Evolutionary conservation across 2,113 vertebrate genomes (phyloP), one percentile per base, ranked within the genome.

Genomic region (Copsychus sechellarum): DNA sequence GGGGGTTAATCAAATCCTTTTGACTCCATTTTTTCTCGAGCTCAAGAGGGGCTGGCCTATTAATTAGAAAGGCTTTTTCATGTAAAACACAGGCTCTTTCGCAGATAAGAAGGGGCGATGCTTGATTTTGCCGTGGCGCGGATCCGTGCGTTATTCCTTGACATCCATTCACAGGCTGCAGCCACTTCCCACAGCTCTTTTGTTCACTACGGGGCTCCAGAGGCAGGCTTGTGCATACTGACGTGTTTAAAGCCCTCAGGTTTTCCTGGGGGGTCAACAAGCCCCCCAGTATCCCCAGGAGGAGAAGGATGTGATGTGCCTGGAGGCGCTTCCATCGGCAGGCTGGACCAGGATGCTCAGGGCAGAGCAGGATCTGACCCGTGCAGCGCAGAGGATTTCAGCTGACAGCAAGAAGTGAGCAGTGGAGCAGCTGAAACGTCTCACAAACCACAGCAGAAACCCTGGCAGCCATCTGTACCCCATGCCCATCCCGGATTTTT

Each of bases 351-450:
- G n/a, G 34, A 6, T 29, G 76, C 71, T 62, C 34, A 4, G 2
- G 0, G 14, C 34, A 51, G 40, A 14, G 43, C 81, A 92, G 79
- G 81, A 94, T 81, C 12, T 0, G 18, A 34, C 71, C 62, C 0
- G 0, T 2, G 70, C 62, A 34, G 92, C 64, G 8, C 91, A 31
- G 79, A 48, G 90, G 92, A 92, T 96, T 92, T 57, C 53, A 61
- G 95, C 95, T 97, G 96, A 60, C 78, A 83, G 92, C 50, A 14
- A 95, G 95, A 97, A 96, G 93, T 88, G 98, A 97, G 96, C 97
- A 95, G 64, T 10, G 17, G 87, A 96, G 95, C 96, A 97, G 97
- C 97, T 95, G 96, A 74, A 54, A 69, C 12, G n/a, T 69, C 93
- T 89, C 56, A 65, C 81, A 94, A 86, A 95, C 12, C 22, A 26